Base-by-base conservation (phyloP, 2,797 vertebrate genomes). In the Thalassophryne amazonica region DNA sequence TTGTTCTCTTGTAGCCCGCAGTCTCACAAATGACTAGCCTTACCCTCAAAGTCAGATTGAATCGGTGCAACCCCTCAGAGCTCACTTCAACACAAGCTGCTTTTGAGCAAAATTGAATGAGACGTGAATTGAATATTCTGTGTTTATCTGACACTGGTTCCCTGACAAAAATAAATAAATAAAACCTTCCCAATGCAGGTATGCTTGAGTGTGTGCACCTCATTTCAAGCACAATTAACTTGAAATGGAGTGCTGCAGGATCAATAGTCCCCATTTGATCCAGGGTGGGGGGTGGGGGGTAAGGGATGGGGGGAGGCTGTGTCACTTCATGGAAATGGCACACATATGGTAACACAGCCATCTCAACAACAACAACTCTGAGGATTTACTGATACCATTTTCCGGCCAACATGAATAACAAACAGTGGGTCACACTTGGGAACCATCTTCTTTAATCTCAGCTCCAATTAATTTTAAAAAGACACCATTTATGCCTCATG, bases 151-250 rank as follows among this genome's bases (percentile, higher is more conserved):
- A 87, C 86, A 79, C 32, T 32, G 69, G 76, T 85, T 87, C 72
- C 75, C 66, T 79, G 77, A 84, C 83, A 80, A 83, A 89, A 86
- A 89, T 88, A 88, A 87, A 89, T 89, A 90, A 89, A 89, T 88
- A 88, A 88, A 84, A 58, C 76, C 73, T 88, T 89, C 80, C 81
- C 74, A 60, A 78, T 80, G 85, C 83, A 90, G 88, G 88, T 90
- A 90, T 81, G 79, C 82, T 83, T 64, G 80, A 85, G 83, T 83
- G 87, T 90, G 85, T 88, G 88, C 82, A 86, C 91, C 90, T 92
- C 90, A 93, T 93, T 93, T 92, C 90, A 91, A 92, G 90, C 91
- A 91, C 91, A 91, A 92, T 92, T 92, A 92, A 93, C 90, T 91
- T 91, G 91, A 92, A 93, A 92, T 93, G 90, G 89, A 91, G 90